phyloP scores from a whole-genome alignment of 2,888 invertebrate species.

The Diplazon laetatorius region DNA sequence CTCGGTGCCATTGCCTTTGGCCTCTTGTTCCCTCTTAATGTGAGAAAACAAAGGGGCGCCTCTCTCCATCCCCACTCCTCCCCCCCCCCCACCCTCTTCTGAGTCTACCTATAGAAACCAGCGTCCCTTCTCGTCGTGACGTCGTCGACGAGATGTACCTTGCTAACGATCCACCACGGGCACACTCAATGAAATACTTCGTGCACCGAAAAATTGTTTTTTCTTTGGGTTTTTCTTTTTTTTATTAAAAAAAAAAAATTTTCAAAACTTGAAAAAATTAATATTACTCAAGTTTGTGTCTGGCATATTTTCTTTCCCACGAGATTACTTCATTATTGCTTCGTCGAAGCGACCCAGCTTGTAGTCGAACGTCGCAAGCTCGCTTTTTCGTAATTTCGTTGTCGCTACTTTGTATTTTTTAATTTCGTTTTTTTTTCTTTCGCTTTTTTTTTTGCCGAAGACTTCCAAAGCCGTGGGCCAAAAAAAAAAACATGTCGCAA shows the following conservation, averaged over 20 bases:
- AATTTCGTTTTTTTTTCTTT: no score
- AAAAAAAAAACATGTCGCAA: slow-evolving; percentile 21
- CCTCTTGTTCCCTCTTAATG: slow-evolving; percentile 52
- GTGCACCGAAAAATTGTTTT: not conserved
- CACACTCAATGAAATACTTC: slow-evolving; percentile 19
- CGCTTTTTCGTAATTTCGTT: no score
- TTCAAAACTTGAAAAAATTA: not conserved
- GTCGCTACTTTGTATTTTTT: no score
- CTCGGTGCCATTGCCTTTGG: slow-evolving; percentile 1
- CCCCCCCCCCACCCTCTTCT: no score
- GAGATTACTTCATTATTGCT: no score
- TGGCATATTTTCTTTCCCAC: no score
- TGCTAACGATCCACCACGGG: slow-evolving; percentile 45
- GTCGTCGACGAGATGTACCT: not conserved
- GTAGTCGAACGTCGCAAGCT: no score
- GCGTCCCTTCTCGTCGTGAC: not conserved
- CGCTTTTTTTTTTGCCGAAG: not conserved
- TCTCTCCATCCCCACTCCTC: no score
- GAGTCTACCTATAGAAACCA: slow-evolving; percentile 17
- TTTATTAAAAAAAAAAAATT: slow-evolving; percentile 21
- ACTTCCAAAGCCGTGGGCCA: not conserved
- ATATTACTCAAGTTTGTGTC: not conserved
- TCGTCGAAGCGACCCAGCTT: no score
- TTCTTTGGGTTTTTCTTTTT: not conserved
- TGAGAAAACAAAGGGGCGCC: slow-evolving; percentile 60